Evolutionary conservation across 2,888 invertebrate species (phyloP), one percentile per base, ranked within the genome.

Genomic region (Tipula unca): DNA sequence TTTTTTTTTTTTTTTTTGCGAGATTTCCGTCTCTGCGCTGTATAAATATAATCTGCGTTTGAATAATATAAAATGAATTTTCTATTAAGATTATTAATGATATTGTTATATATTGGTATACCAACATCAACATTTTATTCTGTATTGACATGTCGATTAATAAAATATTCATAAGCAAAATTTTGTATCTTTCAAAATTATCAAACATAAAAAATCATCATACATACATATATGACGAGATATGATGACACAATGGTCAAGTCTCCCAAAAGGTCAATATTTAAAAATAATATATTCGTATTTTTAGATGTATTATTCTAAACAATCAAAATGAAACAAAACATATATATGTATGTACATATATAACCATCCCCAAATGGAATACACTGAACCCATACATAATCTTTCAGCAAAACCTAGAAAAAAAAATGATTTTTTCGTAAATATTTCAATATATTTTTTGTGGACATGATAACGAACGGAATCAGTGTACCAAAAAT

Each of bases 251-350:
- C 10, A 69, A 20, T 69, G 69, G 69, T 69, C 69, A 69, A 25
- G 20, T 69, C 69, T 69, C 69, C 69, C 69, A 69, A 69, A 69
- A 69, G 69, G 69, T 69, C 69, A 69, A 69, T 69, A 69, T 69
- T 25, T 69, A 69, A 25, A 69, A 48, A 69, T 69, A 69, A 69
- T 69, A 25, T 69, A 69, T 69, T 69, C 69, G 69, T 10, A 25
- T 20, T 69, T 69, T 25, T 69, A 4, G 1, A 69, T 69, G 69
- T 69, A 69, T 69, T 69, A 69, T 25, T 69, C 69, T 69, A 69
- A 69, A 69, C 25, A 69, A 69, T 25, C 69, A 69, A 25, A 69
- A 69, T 25, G 69, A 69, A 69, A 25, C 69, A 69, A 69, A 69
- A 69, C 69, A 69, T n/a, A n/a, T n/a, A n/a, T n/a, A n/a, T n/a